These are phyloP conservation scores for Campaea margaritaria DNA, from an alignment of 2,888 invertebrate species.

Conservation along the genomic window DNA sequence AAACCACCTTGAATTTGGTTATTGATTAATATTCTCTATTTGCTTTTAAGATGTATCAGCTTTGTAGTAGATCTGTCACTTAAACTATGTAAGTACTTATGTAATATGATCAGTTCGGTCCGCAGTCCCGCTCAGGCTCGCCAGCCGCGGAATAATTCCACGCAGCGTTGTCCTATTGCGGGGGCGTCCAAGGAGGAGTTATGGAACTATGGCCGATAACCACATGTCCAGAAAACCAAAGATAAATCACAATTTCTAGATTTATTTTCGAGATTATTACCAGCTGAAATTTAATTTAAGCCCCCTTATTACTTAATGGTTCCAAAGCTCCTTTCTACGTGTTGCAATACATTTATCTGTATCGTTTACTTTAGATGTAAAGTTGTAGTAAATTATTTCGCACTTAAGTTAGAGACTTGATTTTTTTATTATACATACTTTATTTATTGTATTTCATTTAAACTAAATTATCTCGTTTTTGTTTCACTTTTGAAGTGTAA, in stretches of 20 bases:
- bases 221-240: slow-evolving; percentile 77
- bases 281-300: slow-evolving; percentile 69
- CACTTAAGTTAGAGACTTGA: slow-evolving; percentile 80
- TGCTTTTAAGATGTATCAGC: slow-evolving; percentile 79
- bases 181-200: slow-evolving; percentile 71
- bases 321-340: slow-evolving; percentile 81
- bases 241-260: slow-evolving; percentile 79
- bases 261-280: slow-evolving; percentile 76
- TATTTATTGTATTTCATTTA: slow-evolving; percentile 79
- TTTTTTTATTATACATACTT: slow-evolving; percentile 73
- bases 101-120: slow-evolving; percentile 64
- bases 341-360: slow-evolving; percentile 81
- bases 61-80: slow-evolving; percentile 84
- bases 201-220: slow-evolving; percentile 72
- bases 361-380: slow-evolving; percentile 82
- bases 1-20: slow-evolving; percentile 42
- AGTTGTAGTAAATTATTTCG: slow-evolving; percentile 84
- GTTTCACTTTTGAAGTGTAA: slow-evolving; percentile 81
- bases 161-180: slow-evolving; percentile 38
- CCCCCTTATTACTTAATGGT: slow-evolving; percentile 74
- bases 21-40: slow-evolving; percentile 76
- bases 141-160: slow-evolving; percentile 40
- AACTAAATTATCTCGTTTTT: slow-evolving; percentile 75
- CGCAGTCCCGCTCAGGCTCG: slow-evolving; percentile 51
- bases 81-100: slow-evolving; percentile 79